Percentiles rank a stretch among this genome's conserved stretches.
Conservation (phyloP, 2,888 invertebrate species). For the Oscheius sp. region DNA sequence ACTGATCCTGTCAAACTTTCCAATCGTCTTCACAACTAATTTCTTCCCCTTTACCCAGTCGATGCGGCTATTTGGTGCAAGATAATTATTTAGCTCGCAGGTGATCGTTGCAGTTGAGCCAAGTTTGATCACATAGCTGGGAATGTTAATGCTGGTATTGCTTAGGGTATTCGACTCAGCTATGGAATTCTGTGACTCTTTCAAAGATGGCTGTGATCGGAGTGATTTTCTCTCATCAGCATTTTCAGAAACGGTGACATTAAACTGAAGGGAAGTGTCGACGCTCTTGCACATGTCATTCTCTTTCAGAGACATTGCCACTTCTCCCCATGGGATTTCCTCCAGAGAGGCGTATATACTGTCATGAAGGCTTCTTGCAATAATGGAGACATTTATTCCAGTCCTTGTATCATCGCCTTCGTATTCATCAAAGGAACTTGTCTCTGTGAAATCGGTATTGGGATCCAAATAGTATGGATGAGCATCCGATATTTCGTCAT, state of each 20-base stretch:
- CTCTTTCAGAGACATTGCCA: slow-evolving; percentile 61
- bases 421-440: slow-evolving; percentile 40
- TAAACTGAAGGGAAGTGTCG: slow-evolving; percentile 57
- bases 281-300: slow-evolving; percentile 44
- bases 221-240: slow-evolving; percentile 60
- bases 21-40: slow-evolving; percentile 51
- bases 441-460: slow-evolving; percentile 38
- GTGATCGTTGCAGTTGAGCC: slow-evolving; percentile 72
- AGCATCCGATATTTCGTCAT: slow-evolving; percentile 37
- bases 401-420: slow-evolving; percentile 43
- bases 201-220: slow-evolving; percentile 54
- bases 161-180: slow-evolving; percentile 55
- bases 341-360: slow-evolving; percentile 66
- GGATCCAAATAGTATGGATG: background rate
- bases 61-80: slow-evolving; percentile 60
- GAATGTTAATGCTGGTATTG: slow-evolving; percentile 63
- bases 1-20: slow-evolving; percentile 64
- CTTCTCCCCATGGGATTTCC: slow-evolving; percentile 71
- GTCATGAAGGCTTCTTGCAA: slow-evolving; percentile 67
- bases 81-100: slow-evolving; percentile 70
- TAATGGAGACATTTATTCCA: slow-evolving; percentile 66
- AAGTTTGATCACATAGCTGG: slow-evolving; percentile 69
- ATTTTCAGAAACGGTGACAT: slow-evolving; percentile 69
- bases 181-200: slow-evolving; percentile 51
- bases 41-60: slow-evolving; percentile 68